Percentiles rank a stretch among this genome's conserved stretches.
phyloP scores from a whole-genome alignment of 2,113 vertebrate genomes.

The Siniperca knerii region DNA sequence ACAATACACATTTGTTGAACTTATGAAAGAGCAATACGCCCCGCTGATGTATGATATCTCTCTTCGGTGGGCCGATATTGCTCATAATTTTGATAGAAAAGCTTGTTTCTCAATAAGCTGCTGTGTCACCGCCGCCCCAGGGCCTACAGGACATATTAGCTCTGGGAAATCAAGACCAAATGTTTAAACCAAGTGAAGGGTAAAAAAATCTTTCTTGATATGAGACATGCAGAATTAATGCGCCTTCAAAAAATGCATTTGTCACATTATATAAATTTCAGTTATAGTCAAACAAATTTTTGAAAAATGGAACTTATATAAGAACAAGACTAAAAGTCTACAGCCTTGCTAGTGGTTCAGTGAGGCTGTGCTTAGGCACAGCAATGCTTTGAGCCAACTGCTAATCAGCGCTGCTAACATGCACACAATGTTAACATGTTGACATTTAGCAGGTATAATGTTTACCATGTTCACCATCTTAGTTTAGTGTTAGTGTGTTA shows the following conservation, averaged over 20 bases:
- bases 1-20: slow-evolving; percentile 49
- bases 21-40: slow-evolving; percentile 61
- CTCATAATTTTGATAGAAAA: slow-evolving; percentile 51
- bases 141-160: slow-evolving; percentile 12
- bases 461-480: not conserved
- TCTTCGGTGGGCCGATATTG: slow-evolving; percentile 37
- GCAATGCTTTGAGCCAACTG: not conserved
- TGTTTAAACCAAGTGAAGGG: not conserved
- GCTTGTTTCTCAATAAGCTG: slow-evolving; percentile 52
- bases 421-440: not conserved
- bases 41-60: slow-evolving; percentile 57
- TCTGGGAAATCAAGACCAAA: slow-evolving; percentile 51
- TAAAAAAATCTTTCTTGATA: slow-evolving; percentile 6
- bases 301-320: not conserved
- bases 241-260: not conserved
- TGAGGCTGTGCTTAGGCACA: not conserved
- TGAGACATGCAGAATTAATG: not conserved
- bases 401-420: not conserved
- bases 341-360: not conserved
- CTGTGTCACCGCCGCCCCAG: slow-evolving; percentile 21
- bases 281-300: not conserved
- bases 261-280: not conserved
- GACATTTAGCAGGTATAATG: not conserved
- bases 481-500: not conserved
- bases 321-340: not conserved